Percentiles rank a stretch among this genome's conserved stretches.
Evolutionary conservation across 2,113 vertebrate species (phyloP).

Genomic region (Chaetura pelagica): DNA sequence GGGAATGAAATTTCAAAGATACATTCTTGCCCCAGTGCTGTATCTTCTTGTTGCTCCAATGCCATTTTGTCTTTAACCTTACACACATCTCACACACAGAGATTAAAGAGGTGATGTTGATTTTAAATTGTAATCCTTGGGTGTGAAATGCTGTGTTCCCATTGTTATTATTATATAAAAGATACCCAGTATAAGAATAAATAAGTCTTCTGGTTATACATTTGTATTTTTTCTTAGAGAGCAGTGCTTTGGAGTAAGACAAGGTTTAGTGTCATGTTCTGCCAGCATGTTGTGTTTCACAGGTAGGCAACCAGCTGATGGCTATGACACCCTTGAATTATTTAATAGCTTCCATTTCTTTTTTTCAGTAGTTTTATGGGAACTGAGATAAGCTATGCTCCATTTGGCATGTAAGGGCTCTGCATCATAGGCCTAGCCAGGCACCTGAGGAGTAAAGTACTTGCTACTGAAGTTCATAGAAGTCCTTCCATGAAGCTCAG

Average conservation of each 20-base stretch:
- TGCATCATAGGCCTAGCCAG: neutral
- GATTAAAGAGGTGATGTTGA: neutral
- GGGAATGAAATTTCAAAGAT: neutral
- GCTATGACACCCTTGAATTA: conserved; percentile 52
- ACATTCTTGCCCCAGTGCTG: neutral
- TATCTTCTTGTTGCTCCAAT: neutral
- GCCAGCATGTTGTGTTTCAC: neutral
- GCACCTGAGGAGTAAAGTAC: neutral
- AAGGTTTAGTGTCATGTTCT: neutral
- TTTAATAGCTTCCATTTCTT: conserved; percentile 45
- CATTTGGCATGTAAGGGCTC: neutral
- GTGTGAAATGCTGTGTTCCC: neutral
- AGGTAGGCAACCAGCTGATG: conserved; percentile 28
- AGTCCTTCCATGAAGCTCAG: neutral
- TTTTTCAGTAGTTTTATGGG: conserved; percentile 33
- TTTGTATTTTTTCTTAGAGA: neutral
- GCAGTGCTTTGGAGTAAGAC: neutral
- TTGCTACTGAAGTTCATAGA: neutral
- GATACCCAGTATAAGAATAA: neutral
- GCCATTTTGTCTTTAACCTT: neutral
- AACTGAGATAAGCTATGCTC: conserved; percentile 15
- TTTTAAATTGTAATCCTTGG: neutral
- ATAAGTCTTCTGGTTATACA: neutral
- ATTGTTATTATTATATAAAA: neutral
- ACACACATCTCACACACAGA: neutral